Conservation (phyloP, 2,888 invertebrate genomes). For the Amblyjoppa proteus region DNA sequence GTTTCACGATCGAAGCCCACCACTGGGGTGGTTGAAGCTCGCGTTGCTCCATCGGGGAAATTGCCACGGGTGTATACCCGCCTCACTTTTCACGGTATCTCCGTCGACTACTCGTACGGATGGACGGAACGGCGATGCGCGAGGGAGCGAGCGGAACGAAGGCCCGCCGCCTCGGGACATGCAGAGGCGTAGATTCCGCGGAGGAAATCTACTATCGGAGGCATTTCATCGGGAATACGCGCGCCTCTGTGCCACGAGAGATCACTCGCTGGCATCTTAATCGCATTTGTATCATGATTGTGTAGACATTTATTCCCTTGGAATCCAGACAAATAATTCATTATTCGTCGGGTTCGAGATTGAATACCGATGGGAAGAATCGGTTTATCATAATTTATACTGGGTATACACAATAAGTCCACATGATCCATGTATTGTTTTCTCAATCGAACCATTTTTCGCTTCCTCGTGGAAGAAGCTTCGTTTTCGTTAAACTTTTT, state of each 20-base stretch:
- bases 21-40: neutral
- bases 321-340: neutral
- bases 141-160: neutral
- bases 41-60: constrained; percentile 7
- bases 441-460: no score
- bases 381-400: no score
- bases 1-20: constrained; percentile 3
- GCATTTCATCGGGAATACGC: constrained; percentile 15
- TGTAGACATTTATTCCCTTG: neutral
- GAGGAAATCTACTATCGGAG: constrained; percentile 15
- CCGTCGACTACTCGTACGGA: neutral
- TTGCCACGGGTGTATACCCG: neutral
- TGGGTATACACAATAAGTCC: no score
- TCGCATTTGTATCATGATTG: constrained; percentile 1
- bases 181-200: constrained; percentile 6
- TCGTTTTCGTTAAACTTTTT: no score
- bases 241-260: neutral
- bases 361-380: neutral
- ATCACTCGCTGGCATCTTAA: neutral
- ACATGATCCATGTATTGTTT: no score
- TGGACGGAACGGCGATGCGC: neutral
- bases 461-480: no score
- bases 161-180: neutral
- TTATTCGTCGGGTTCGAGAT: neutral
- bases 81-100: constrained; percentile 5